phyloP scores from a whole-genome alignment of 2,113 vertebrate genomes.

The Aegypius monachus region DNA sequence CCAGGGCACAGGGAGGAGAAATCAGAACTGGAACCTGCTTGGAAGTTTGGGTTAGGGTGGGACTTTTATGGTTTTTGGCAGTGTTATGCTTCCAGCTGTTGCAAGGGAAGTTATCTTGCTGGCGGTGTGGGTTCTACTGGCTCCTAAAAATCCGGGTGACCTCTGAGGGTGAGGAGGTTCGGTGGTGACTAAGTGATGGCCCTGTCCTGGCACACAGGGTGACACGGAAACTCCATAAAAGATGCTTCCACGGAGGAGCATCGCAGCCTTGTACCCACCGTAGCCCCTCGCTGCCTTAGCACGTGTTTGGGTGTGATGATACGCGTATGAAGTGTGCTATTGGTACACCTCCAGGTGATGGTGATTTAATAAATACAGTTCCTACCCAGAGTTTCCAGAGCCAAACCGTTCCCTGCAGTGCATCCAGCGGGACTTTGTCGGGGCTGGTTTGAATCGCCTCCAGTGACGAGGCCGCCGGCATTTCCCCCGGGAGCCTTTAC shows the following conservation, averaged over 20 bases:
- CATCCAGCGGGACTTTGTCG: neutral
- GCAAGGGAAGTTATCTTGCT: rapidly evolving
- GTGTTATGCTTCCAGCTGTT: neutral
- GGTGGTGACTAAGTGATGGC: neutral
- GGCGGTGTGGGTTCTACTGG: neutral
- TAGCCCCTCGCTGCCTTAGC: neutral
- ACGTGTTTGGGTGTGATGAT: neutral
- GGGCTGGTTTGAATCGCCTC: neutral
- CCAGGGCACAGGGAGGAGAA: neutral
- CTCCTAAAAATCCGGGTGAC: neutral
- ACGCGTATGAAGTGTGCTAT: neutral
- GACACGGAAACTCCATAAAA: rapidly evolving
- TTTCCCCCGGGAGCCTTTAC: neutral
- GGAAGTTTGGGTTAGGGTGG: neutral
- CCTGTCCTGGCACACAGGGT: neutral
- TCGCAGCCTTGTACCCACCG: neutral
- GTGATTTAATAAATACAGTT: neutral
- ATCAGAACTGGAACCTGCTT: neutral
- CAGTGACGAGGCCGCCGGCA: rapidly evolving
- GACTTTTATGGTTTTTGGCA: neutral
- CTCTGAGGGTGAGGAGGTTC: neutral
- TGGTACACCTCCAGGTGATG: neutral
- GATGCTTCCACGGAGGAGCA: neutral
- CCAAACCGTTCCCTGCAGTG: neutral
- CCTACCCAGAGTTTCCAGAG: neutral